Conservation (phyloP, 2,888 invertebrate species). For the Troides oblongomaculatus region DNA sequence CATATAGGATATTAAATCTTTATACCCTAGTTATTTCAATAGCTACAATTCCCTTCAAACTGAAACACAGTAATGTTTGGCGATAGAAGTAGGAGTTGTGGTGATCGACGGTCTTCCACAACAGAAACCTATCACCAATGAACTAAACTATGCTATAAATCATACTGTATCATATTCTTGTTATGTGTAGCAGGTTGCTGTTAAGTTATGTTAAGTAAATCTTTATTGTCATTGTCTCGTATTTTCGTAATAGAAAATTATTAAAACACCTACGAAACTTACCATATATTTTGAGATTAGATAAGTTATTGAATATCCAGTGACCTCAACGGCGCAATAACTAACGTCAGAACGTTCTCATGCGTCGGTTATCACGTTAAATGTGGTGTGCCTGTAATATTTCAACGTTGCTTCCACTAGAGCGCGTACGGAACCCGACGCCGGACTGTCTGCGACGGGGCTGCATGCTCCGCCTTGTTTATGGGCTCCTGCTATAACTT, state of each 20-base stretch:
- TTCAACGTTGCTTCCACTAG: conserved; percentile 44
- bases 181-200: too few species aligned
- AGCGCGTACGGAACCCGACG: conserved; percentile 36
- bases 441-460: conserved; percentile 39
- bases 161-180: too few species aligned
- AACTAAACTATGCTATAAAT: too few species aligned
- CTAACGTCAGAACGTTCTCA: conserved; percentile 39
- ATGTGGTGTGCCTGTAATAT: conserved; percentile 45
- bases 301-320: conserved; percentile 27
- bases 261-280: not conserved
- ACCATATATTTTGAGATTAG: not conserved
- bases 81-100: too few species aligned
- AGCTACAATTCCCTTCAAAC: too few species aligned
- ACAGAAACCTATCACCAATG: too few species aligned
- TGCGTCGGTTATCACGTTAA: conserved; percentile 45
- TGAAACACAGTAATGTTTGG: too few species aligned
- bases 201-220: too few species aligned
- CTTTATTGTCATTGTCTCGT: too few species aligned
- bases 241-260: not conserved
- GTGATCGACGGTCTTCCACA: too few species aligned
- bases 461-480: conserved; percentile 20
- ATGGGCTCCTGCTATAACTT: conserved; percentile 34
- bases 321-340: conserved; percentile 28
- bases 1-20: too few species aligned
- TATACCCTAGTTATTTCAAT: too few species aligned